phyloP scores from a whole-genome alignment of 2,888 invertebrate species.

The Epinotia demarniana region DNA sequence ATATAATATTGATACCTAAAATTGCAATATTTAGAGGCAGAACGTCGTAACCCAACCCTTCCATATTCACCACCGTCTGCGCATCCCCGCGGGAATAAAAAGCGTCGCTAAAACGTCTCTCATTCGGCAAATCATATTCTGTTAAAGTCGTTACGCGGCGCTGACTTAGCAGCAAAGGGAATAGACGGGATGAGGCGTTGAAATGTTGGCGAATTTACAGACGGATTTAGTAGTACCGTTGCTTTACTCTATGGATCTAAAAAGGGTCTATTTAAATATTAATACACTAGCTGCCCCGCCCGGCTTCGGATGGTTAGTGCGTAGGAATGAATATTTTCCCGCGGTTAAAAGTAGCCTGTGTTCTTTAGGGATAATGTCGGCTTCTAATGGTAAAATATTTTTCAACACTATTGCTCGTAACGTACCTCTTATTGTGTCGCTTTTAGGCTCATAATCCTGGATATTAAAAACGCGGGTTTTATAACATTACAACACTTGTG shows the following conservation, averaged over 20 bases:
- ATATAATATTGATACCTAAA: neutral
- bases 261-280: too few relatives aligned
- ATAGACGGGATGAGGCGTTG: constrained; percentile 58
- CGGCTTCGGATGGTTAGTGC: too few relatives aligned
- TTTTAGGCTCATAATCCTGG: too few relatives aligned
- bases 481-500: too few relatives aligned
- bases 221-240: neutral
- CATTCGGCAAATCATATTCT: constrained; percentile 82
- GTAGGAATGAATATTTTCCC: too few relatives aligned
- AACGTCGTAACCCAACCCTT: constrained; percentile 50
- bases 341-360: too few relatives aligned
- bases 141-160: constrained; percentile 83
- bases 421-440: too few relatives aligned
- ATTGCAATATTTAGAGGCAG: constrained; percentile 2
- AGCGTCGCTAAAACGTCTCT: constrained; percentile 80
- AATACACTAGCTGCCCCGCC: too few relatives aligned
- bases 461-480: too few relatives aligned
- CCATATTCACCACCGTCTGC: constrained; percentile 68
- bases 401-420: too few relatives aligned
- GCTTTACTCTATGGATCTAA: neutral
- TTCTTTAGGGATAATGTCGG: too few relatives aligned
- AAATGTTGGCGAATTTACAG: constrained; percentile 4
- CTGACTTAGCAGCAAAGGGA: constrained; percentile 74
- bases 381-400: too few relatives aligned
- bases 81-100: constrained; percentile 71